Base-by-base conservation (phyloP, 2,888 invertebrate species). In the Venustoraphidia nigricollis region DNA sequence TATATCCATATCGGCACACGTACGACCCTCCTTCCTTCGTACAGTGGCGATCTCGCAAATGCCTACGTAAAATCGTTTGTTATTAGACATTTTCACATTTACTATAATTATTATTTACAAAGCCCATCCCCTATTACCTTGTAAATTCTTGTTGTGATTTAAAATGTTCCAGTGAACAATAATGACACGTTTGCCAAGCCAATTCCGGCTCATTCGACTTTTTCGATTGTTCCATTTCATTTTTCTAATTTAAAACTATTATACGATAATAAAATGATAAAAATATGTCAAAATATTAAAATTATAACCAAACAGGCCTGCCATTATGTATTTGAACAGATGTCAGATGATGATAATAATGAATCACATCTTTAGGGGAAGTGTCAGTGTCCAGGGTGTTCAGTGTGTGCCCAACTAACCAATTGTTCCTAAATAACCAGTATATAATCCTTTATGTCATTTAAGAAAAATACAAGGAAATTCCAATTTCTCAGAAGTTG, bases 1-100 rank as follows among this genome's bases (percentile, higher is more conserved):
- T 90, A 60, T 81, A 80, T 40, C 90, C 92, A 73, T 91, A 93
- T 59, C 83, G 83, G 62, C 91, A 91, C 10, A 90, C 80, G 62
- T 79, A 84, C 13, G 89, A 86, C 34, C 89, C 88, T 48, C 91
- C 90, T 68, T 91, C 90, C 58, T 77, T 80, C 17, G 83, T 79
- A 62, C 87, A 87, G 62, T 91, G 91, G 50, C 79, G 76, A 48
- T 81, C 81, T 58, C 85, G 75, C 55, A 91, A 68, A 64, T 91
- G 91, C 57, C 86, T 84, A 66, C 70, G 66, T 66, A 36, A 37
- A 36, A n/a, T 14, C 11, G n/a, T 37, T 36, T 10, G 37, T 6
- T 13, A 34, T 17, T 11, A 36, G 17, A 11, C 10, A 37, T 10
- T 14, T 9, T 4, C 36, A 45, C 14, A 45, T 27, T 14, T 14